Percentiles rank a stretch among this genome's conserved stretches.
Conservation (phyloP, 1,140 invertebrate species). For the Octopus sinensis region DNA sequence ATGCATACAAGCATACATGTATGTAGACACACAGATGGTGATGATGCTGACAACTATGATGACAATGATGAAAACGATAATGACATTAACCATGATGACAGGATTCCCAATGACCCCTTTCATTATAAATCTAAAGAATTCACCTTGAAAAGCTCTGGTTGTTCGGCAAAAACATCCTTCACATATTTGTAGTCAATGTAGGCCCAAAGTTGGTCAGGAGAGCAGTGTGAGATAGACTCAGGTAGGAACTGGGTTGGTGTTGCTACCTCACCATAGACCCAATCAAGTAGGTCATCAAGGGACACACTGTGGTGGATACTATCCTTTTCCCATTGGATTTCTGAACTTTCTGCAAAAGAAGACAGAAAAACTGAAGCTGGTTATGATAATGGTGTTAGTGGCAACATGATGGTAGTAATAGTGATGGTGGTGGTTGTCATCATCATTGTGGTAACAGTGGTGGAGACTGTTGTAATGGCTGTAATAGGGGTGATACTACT, state of each 20-base stretch:
- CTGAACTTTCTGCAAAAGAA: background rate
- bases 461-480: too few species aligned
- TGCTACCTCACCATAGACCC: slow-evolving; percentile 26
- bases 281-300: slow-evolving; percentile 36
- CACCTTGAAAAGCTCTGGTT: slow-evolving; percentile 65
- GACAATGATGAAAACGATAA: too few species aligned
- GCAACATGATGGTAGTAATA: too few species aligned
- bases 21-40: too few species aligned
- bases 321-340: slow-evolving; percentile 35
- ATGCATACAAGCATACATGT: too few species aligned
- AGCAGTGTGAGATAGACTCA: too few species aligned
- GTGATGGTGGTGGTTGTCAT: too few species aligned
- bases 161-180: slow-evolving; percentile 66
- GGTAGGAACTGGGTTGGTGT: slow-evolving; percentile 22
- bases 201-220: slow-evolving; percentile 61
- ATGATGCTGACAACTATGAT: too few species aligned
- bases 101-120: slow-evolving; percentile 43
- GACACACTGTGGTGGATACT: slow-evolving; percentile 34
- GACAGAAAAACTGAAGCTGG: background rate
- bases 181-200: slow-evolving; percentile 86
- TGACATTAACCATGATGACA: slow-evolving; percentile 16
- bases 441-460: too few species aligned
- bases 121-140: slow-evolving; percentile 31
- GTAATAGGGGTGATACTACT: too few species aligned
- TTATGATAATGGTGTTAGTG: too few species aligned